phyloP scores from a whole-genome alignment of 2,888 invertebrate genomes.

The Polymixis lichenea region DNA sequence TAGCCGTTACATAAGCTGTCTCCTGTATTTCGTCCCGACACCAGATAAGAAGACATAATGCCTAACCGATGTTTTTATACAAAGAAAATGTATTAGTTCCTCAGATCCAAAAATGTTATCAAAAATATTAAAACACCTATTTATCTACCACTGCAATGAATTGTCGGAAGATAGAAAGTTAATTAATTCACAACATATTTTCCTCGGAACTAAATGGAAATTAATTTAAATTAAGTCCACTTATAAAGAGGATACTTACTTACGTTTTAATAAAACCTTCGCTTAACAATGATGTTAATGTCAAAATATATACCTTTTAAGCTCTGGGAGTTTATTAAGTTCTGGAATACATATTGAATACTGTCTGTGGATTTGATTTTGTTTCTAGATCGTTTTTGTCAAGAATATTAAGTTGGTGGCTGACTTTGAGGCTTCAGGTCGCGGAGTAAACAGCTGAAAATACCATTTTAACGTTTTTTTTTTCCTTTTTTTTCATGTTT shows the following conservation, averaged over 20 bases:
- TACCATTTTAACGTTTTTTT: no score
- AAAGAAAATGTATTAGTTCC: no score
- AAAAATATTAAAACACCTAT: not conserved
- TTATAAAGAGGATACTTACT: not conserved
- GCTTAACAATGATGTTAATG: not conserved
- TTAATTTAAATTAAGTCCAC: conserved; percentile 8
- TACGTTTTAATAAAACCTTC: conserved; percentile 5
- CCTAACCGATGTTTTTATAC: no score
- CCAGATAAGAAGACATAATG: no score
- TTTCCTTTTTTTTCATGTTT: no score
- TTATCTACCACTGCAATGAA: not conserved
- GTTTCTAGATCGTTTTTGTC: not conserved
- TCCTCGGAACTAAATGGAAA: not conserved
- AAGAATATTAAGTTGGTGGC: no score
- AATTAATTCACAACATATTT: conserved; percentile 10
- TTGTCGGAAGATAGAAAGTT: not conserved
- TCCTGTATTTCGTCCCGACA: no score
- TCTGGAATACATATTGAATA: conserved; percentile 4
- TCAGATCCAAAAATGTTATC: not conserved
- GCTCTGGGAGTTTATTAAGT: conserved; percentile 16
- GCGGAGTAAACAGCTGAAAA: no score
- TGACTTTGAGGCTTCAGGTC: not conserved
- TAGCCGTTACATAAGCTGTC: no score
- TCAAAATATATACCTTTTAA: not conserved
- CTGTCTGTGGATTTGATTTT: not conserved